Evolutionary conservation across 2,888 invertebrate species (phyloP).

Genomic region (Byasa hedistus): DNA sequence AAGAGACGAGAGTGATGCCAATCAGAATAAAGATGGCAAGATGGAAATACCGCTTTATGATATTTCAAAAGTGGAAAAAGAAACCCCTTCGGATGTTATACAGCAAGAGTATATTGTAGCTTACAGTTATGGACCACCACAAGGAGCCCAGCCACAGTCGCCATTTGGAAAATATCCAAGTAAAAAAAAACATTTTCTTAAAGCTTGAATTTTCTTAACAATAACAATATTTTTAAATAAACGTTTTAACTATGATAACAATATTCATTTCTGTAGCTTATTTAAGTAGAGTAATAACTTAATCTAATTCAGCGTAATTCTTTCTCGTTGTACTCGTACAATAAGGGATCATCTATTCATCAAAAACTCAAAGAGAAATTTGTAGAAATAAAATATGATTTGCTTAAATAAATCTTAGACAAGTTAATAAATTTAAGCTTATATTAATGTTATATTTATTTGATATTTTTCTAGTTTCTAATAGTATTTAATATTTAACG

Average conservation of each 20-base stretch:
- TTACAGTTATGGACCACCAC: neutral
- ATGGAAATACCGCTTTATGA: neutral
- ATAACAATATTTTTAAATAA: neutral
- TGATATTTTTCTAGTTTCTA: too few relatives aligned
- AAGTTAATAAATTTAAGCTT: too few relatives aligned
- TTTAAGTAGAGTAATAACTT: too few relatives aligned
- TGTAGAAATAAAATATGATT: too few relatives aligned
- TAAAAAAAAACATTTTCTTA: neutral
- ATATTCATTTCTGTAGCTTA: too few relatives aligned
- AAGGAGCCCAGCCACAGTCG: neutral
- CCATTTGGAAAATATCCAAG: neutral
- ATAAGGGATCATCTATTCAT: too few relatives aligned
- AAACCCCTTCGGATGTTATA: neutral
- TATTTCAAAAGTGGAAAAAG: neutral
- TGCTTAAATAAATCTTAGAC: too few relatives aligned
- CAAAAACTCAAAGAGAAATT: too few relatives aligned
- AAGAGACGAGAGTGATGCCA: neutral
- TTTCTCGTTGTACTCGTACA: too few relatives aligned
- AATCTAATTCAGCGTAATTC: too few relatives aligned
- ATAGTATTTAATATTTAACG: too few relatives aligned
- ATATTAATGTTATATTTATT: too few relatives aligned
- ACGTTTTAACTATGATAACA: neutral
- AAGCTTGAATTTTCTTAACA: neutral
- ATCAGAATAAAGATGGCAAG: neutral
- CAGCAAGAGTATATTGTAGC: constrained; percentile 4